phyloP scores from a whole-genome alignment of 1,140 invertebrate species.

The Acyrthosiphon pisum region DNA sequence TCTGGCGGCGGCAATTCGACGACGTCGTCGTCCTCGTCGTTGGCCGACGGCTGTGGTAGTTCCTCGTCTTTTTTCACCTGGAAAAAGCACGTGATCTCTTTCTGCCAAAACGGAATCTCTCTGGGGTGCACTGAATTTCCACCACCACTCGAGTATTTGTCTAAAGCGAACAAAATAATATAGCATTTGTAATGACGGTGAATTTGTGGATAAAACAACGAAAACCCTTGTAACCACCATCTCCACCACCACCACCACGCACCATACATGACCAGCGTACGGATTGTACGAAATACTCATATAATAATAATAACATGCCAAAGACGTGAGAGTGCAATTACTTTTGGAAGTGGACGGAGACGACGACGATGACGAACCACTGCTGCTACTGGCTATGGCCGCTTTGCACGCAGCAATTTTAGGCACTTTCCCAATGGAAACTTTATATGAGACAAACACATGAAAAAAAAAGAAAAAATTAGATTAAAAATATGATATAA shows the following conservation, averaged over 20 bases:
- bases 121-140: constrained; percentile 66
- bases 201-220: neutral
- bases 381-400: neutral
- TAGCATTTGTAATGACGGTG: no score
- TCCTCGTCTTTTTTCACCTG: neutral
- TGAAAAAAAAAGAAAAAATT: neutral
- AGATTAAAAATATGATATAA: neutral
- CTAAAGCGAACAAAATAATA: neutral
- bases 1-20: neutral
- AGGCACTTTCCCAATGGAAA: neutral
- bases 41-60: neutral
- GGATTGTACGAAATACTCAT: neutral
- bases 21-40: neutral
- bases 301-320: neutral
- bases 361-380: neutral
- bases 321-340: neutral
- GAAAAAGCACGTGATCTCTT: constrained; percentile 66
- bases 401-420: constrained; percentile 16
- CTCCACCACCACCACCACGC: no score
- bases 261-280: neutral
- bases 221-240: neutral
- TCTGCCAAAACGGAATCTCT: constrained; percentile 67
- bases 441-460: neutral
- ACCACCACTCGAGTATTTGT: constrained; percentile 61
- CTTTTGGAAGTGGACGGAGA: neutral